Base-by-base conservation (phyloP, 1,140 invertebrate genomes). In the Zaprionus inermis region DNA sequence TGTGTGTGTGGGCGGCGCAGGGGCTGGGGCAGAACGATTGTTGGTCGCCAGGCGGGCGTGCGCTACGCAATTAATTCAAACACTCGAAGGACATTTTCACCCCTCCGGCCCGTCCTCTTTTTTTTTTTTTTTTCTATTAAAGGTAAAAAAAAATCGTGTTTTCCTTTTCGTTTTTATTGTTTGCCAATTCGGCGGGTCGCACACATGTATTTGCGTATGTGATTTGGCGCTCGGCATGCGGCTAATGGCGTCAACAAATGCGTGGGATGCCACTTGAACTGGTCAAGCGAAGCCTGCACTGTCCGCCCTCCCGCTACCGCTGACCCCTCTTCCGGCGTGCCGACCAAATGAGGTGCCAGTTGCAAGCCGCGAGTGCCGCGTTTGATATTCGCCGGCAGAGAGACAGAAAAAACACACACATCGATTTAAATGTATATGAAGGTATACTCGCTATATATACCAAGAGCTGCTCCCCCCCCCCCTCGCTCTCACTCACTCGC, bases 31-130 rank as follows among this genome's bases (percentile, higher is more conserved):
- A n/a, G 55, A 28, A 16, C 52, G 61, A 28, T 64, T 65, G 69
- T 66, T 36, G 76, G 83, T 58, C 83, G 83, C 83, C 83, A 86
- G 84, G 63, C 84, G 84, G 83, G 83, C 83, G 83, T 88, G 83
- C 79, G 70, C 77, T 88, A 88, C 79, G 83, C 83, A 86, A 86
- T 86, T 86, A 86, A 83, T 86, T 88, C 84, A 86, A 83, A 83
- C 83, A 86, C 84, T 88, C 83, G 83, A 86, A 86, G 83, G 83
- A 71, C 76, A 78, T 75, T 60, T 51, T 63, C 60, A 69, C 70
- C 72, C 41, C 66, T 57, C 24, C 18, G 18, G 7, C 30, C 55
- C 24, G 10, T 30, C 2, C n/a, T 30, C 11, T 18, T 11, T 32
- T 18, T 28, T 38, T 58, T 54, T 52, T 44, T 57, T 63, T 70